Conservation (phyloP, 2,113 vertebrate genomes). For the Tricholaema leucomelas region DNA sequence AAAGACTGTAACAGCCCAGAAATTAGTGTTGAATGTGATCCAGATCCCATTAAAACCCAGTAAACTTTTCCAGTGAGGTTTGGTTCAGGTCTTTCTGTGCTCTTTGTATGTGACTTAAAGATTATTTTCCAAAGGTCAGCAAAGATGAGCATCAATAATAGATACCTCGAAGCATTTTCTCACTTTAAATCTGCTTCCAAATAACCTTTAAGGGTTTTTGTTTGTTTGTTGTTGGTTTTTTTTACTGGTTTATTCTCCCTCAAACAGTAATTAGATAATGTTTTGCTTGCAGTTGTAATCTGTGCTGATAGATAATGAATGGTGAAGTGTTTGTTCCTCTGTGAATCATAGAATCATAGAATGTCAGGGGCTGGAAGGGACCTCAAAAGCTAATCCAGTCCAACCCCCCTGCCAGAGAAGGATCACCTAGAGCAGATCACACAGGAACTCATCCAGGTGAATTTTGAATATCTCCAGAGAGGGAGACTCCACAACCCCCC, state of each 20-base stretch:
- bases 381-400: too few species aligned
- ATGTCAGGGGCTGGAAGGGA: too few species aligned
- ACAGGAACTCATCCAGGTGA: too few species aligned
- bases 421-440: too few species aligned
- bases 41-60: not conserved
- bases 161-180: not conserved
- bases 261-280: conserved; percentile 35
- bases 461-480: too few species aligned
- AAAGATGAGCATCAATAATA: not conserved
- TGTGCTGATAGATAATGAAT: conserved; percentile 4
- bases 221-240: not conserved
- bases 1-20: conserved; percentile 21
- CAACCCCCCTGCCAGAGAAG: too few species aligned
- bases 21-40: conserved; percentile 14
- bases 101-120: not conserved
- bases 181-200: not conserved
- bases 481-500: too few species aligned
- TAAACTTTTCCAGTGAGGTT: not conserved
- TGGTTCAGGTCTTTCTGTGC: not conserved
- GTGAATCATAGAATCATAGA: too few species aligned
- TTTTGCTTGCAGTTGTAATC: not conserved
- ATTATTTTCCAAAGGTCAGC: conserved; percentile 22
- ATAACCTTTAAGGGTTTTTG: not conserved
- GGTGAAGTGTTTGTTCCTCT: not conserved
- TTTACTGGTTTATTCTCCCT: not conserved